Conservation (phyloP, 2,888 invertebrate genomes). For the Melangyna quadrimaculata region DNA sequence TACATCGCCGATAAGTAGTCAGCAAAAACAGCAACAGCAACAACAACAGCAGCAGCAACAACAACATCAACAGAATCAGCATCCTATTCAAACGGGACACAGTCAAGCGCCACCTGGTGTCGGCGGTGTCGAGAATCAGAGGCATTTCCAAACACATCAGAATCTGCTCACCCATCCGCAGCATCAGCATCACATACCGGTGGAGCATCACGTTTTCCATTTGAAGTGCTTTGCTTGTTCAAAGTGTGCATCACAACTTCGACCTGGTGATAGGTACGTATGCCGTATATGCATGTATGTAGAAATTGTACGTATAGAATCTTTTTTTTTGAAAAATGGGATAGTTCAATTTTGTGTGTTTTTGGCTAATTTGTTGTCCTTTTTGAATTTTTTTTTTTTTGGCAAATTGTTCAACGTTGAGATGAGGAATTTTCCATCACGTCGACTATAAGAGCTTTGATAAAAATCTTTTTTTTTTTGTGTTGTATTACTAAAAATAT, state of each 20-base stretch:
- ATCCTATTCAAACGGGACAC: constrained; percentile 68
- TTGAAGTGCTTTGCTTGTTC: constrained; percentile 96
- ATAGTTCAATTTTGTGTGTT: constrained; percentile 68
- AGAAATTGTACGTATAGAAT: not conserved
- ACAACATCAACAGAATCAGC: constrained; percentile 80
- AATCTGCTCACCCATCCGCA: constrained; percentile 68
- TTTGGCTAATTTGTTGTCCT: constrained; percentile 5
- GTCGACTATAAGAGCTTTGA: not conserved
- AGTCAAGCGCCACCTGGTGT: constrained; percentile 71
- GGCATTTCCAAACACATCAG: constrained; percentile 73
- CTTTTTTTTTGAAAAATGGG: constrained; percentile 47
- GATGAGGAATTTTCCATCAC: constrained; percentile 9
- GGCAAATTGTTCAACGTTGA: constrained; percentile 13
- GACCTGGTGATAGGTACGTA: constrained; percentile 91
- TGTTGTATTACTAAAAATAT: not conserved
- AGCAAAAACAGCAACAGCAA: constrained; percentile 71
- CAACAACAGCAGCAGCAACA: constrained; percentile 77
- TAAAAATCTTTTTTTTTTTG: constrained; percentile 8
- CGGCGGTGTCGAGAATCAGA: constrained; percentile 71
- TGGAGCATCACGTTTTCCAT: constrained; percentile 91
- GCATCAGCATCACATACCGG: constrained; percentile 66
- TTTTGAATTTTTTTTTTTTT: not conserved
- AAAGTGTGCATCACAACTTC: constrained; percentile 92
- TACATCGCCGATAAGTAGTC: constrained; percentile 74
- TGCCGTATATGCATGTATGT: not conserved